Evolutionary conservation across 2,888 invertebrate genomes (phyloP).

Genomic region (Mantis religiosa): DNA sequence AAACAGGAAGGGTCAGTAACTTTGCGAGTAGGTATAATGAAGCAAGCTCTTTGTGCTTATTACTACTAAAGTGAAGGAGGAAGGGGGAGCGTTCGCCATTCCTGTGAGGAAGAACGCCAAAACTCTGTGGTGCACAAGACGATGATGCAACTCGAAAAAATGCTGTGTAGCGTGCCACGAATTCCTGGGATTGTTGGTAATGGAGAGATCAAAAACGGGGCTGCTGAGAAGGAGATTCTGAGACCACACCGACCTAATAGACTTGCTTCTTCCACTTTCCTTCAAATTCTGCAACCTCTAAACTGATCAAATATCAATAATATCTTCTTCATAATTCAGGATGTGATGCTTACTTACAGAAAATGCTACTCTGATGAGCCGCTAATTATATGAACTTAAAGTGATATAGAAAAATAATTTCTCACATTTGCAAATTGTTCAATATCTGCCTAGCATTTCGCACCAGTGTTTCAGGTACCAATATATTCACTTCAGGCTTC

Average conservation of each 20-base stretch:
- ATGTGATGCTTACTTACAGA: not conserved
- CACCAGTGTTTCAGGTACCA: too few relatives aligned
- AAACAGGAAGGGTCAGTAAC: not conserved
- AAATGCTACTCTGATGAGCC: too few relatives aligned
- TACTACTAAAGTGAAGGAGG: not conserved
- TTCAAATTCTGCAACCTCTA: not conserved
- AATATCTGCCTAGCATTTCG: too few relatives aligned
- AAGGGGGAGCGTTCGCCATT: not conserved
- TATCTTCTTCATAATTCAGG: not conserved
- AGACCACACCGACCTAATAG: not conserved
- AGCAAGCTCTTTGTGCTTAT: not conserved
- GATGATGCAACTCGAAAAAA: not conserved
- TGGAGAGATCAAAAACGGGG: constrained; percentile 20
- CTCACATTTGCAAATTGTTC: too few relatives aligned
- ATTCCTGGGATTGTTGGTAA: constrained; percentile 17
- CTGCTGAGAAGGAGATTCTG: not conserved
- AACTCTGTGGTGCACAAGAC: not conserved
- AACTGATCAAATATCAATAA: not conserved
- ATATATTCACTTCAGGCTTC: too few relatives aligned
- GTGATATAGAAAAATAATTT: too few relatives aligned
- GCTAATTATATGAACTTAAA: too few relatives aligned
- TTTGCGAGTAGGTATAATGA: not conserved
- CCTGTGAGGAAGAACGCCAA: not conserved
- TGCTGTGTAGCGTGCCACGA: not conserved
- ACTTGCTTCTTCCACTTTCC: not conserved